Conservation (phyloP, 2,888 invertebrate species). For the Troides aeacus region DNA sequence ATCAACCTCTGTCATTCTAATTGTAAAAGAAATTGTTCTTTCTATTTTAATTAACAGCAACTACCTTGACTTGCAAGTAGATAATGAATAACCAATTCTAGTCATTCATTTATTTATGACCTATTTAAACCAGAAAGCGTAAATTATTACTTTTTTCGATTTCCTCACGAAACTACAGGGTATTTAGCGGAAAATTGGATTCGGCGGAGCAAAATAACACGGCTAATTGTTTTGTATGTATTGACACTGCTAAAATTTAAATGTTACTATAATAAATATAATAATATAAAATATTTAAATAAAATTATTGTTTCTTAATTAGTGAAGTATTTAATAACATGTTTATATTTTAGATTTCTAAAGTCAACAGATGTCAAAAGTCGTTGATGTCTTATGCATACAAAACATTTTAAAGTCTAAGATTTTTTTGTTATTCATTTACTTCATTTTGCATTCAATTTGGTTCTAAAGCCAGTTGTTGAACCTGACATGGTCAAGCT, state of each 20-base stretch:
- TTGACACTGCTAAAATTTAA: neutral
- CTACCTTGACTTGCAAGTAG: no score
- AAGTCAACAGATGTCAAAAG: neutral
- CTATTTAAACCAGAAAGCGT: slow-evolving; percentile 16
- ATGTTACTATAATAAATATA: neutral
- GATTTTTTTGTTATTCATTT: no score
- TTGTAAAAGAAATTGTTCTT: no score
- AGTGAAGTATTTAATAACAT: neutral
- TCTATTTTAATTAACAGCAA: no score
- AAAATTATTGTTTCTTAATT: no score
- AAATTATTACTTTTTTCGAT: slow-evolving; percentile 11
- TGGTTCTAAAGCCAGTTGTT: no score
- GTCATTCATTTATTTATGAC: neutral
- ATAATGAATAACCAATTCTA: no score
- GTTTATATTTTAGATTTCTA: neutral
- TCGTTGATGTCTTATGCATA: slow-evolving; percentile 29
- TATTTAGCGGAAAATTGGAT: slow-evolving; percentile 30
- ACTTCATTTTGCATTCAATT: no score
- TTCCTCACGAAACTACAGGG: slow-evolving; percentile 9
- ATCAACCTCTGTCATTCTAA: no score
- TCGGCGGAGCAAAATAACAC: slow-evolving; percentile 27
- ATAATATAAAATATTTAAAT: no score
- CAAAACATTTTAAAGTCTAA: neutral
- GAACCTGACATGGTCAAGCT: no score
- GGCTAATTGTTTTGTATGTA: slow-evolving; percentile 13